Conservation (phyloP, 2,113 vertebrate species). For the Boleophthalmus pectinirostris region DNA sequence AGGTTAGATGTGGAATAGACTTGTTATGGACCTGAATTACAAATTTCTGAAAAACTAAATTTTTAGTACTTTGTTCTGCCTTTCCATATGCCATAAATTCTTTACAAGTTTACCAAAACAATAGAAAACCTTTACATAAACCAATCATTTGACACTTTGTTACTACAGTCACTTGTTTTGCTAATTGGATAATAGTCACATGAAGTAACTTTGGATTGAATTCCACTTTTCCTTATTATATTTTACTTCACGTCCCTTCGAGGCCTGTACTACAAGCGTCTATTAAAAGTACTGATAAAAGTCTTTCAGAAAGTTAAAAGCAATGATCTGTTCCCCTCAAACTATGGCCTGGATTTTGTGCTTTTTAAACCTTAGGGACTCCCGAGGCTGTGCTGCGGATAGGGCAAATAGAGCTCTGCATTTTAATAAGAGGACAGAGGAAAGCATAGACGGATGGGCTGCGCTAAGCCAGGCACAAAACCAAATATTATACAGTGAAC, state of each 20-base stretch:
- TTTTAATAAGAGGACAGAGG: constrained; percentile 38
- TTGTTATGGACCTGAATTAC: no score
- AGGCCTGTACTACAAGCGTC: constrained; percentile 5
- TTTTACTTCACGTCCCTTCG: not conserved
- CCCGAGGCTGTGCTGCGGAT: constrained; percentile 13
- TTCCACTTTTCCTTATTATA: not conserved
- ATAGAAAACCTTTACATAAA: no score
- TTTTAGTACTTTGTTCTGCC: no score
- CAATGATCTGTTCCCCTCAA: constrained; percentile 26
- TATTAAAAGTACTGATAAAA: constrained; percentile 15
- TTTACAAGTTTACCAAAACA: no score
- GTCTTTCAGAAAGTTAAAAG: constrained; percentile 23
- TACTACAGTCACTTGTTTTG: no score
- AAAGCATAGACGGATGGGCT: constrained; percentile 37
- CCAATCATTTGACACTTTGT: no score
- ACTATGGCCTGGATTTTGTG: constrained; percentile 35
- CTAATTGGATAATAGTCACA: not conserved
- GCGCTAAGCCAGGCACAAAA: constrained; percentile 17
- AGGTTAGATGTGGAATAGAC: no score
- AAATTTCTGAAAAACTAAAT: no score
- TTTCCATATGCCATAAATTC: no score
- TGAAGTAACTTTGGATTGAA: not conserved
- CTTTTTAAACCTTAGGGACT: constrained; percentile 38
- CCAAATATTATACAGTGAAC: constrained; percentile 5
- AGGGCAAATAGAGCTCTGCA: constrained; percentile 14